A percentile compares a stretch with the other conserved stretches of the same genome.
Evolutionary conservation across 2,113 vertebrate species (phyloP).

Genomic region (Astatotilapia flaviijosephi): DNA sequence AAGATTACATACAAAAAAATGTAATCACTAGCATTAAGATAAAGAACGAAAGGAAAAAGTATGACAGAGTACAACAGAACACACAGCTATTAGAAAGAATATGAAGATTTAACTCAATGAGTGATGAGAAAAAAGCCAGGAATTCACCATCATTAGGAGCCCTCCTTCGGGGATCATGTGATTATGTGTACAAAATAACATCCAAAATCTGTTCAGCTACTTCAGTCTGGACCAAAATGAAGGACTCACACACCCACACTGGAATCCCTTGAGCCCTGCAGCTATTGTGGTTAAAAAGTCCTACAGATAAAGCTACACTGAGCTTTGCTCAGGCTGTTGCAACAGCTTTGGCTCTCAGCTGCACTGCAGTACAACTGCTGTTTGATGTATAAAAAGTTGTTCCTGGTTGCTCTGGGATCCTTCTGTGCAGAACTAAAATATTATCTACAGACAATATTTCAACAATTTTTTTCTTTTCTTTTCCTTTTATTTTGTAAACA

Average conservation of each 20-base stretch:
- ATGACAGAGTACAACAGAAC: not conserved
- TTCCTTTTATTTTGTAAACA: not conserved
- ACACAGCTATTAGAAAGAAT: not conserved
- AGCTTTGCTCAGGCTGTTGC: not conserved
- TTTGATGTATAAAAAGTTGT: not conserved
- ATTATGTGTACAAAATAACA: not conserved
- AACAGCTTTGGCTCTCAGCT: not conserved
- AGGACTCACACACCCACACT: not conserved
- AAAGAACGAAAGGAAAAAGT: not conserved
- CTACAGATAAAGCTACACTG: not conserved
- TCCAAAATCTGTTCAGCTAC: not conserved
- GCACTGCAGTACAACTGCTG: not conserved
- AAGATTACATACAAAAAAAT: not conserved
- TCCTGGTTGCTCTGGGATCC: not conserved
- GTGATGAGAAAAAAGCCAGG: not conserved
- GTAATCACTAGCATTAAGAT: not conserved
- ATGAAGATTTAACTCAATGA: not conserved
- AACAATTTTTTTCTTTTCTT: not conserved
- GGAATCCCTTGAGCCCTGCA: not conserved
- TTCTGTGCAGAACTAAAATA: not conserved
- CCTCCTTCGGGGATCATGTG: not conserved
- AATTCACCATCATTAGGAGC: not conserved
- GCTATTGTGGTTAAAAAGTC: not conserved
- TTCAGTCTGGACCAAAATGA: not conserved
- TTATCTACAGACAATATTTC: not conserved